phyloP scores from a whole-genome alignment of 2,888 invertebrate species.

The Lasioglossum lativentre region DNA sequence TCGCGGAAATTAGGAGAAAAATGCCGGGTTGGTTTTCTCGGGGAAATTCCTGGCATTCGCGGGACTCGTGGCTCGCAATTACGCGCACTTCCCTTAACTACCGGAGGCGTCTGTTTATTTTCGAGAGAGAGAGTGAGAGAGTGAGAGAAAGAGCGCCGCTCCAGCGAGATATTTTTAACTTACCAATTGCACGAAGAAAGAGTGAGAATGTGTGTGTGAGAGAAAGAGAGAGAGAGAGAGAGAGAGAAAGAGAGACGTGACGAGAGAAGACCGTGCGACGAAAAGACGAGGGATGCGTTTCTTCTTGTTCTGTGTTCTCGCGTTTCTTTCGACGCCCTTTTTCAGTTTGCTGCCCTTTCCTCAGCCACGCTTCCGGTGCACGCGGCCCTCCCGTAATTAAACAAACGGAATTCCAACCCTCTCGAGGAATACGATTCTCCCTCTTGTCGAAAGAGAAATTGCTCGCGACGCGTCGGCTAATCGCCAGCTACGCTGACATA shows the following conservation, averaged over 20 bases:
- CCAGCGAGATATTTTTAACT: constrained; percentile 74
- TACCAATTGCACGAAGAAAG: constrained; percentile 63
- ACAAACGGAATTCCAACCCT: constrained; percentile 67
- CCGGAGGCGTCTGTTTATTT: constrained; percentile 70
- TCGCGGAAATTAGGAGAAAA: constrained; percentile 59
- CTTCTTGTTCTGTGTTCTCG: constrained; percentile 51
- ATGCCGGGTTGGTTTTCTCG: constrained; percentile 42
- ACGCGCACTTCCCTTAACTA: constrained; percentile 63
- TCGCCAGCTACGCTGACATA: neutral
- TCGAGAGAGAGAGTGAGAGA: constrained; percentile 43
- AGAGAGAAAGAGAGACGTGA: neutral
- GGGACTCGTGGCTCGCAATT: constrained; percentile 59
- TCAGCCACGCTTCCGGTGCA: constrained; percentile 56
- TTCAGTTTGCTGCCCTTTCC: constrained; percentile 63
- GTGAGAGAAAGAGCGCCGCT: constrained; percentile 5
- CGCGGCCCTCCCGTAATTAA: constrained; percentile 66
- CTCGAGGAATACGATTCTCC: neutral
- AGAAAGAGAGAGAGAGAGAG: neutral
- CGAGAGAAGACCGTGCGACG: constrained; percentile 31
- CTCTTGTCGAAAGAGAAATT: constrained; percentile 27
- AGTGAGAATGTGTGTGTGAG: neutral
- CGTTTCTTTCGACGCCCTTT: constrained; percentile 64
- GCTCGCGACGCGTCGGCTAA: neutral
- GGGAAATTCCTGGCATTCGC: constrained; percentile 60
- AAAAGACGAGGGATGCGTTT: constrained; percentile 27